phyloP scores from a whole-genome alignment of 2,113 vertebrate genomes.

The Donacobius atricapilla region DNA sequence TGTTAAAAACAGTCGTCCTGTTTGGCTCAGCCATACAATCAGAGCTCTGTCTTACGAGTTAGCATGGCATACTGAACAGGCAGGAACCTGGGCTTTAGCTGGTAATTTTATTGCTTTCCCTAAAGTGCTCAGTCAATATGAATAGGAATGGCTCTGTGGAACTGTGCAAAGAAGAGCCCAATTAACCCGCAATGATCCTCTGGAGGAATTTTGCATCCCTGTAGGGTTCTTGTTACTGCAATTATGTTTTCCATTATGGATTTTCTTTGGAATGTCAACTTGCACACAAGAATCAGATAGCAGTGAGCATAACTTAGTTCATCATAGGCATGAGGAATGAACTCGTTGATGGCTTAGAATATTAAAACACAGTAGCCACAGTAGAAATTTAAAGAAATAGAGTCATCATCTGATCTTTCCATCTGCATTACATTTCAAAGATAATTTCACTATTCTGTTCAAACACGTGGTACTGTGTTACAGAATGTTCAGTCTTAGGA shows the following conservation, averaged over 20 bases:
- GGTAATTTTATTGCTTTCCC: constrained; percentile 64
- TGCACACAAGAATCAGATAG: constrained; percentile 27
- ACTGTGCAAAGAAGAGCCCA: constrained; percentile 35
- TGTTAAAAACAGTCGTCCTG: constrained; percentile 52
- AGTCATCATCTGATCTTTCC: neutral
- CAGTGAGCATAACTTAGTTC: neutral
- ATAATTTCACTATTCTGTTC: constrained; percentile 45
- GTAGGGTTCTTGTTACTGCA: constrained; percentile 48
- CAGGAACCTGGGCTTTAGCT: constrained; percentile 39
- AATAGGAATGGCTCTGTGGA: constrained; percentile 20
- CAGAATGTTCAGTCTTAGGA: constrained; percentile 28
- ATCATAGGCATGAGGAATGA: constrained; percentile 15
- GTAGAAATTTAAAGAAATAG: neutral
- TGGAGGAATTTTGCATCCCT: constrained; percentile 31
- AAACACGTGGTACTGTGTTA: constrained; percentile 20
- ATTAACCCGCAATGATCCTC: constrained; percentile 18
- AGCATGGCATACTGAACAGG: neutral
- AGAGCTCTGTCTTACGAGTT: constrained; percentile 51
- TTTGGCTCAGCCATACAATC: constrained; percentile 52
- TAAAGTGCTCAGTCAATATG: neutral
- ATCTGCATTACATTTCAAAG: constrained; percentile 16
- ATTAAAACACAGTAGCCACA: constrained; percentile 1
- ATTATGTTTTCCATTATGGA: constrained; percentile 57
- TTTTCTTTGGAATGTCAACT: constrained; percentile 51
- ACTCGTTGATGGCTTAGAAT: neutral